phyloP scores from a whole-genome alignment of 2,113 vertebrate genomes.

The Phalacrocorax aristotelis region DNA sequence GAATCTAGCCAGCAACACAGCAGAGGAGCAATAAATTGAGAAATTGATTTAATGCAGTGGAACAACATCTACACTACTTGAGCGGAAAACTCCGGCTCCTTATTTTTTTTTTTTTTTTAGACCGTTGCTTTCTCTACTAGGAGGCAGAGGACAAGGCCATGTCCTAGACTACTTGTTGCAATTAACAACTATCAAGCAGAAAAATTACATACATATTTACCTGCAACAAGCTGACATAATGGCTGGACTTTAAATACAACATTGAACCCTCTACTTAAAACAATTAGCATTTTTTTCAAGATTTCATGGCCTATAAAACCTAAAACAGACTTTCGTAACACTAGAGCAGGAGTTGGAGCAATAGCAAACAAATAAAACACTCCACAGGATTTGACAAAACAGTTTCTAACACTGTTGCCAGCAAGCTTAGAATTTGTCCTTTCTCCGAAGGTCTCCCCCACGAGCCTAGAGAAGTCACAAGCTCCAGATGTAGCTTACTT shows the following conservation, averaged over 20 bases:
- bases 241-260: neutral
- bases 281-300: neutral
- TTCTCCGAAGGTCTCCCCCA: neutral
- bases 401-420: neutral
- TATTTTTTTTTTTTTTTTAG: neutral
- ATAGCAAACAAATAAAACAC: neutral
- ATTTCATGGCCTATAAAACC: neutral
- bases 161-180: neutral
- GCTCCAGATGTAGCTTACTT: neutral
- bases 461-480: neutral
- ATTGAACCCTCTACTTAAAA: neutral
- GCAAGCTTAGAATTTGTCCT: neutral
- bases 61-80: neutral
- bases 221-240: neutral
- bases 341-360: neutral
- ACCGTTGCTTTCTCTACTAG: neutral
- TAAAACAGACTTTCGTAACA: neutral
- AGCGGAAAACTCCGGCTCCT: neutral
- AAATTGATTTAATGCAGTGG: neutral
- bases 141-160: neutral
- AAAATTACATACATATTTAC: neutral
- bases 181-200: neutral
- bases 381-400: neutral
- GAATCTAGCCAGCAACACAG: neutral
- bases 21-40: neutral